Evolutionary conservation across 2,888 invertebrate species (phyloP).

Genomic region (Rhogogaster chlorosoma): DNA sequence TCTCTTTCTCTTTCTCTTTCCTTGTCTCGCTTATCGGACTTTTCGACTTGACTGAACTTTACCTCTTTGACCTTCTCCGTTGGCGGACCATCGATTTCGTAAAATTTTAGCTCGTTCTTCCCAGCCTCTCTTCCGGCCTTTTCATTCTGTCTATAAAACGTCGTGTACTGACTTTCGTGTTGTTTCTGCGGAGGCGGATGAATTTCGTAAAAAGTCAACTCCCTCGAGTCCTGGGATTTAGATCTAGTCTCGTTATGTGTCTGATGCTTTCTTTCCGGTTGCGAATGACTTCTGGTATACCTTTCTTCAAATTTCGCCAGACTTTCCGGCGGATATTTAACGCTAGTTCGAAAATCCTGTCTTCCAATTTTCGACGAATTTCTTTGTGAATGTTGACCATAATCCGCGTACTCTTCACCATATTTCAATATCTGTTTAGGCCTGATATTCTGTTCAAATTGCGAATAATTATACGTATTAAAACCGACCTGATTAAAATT

Average conservation of each 20-base stretch:
- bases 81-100: slow-evolving; percentile 71
- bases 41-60: slow-evolving; percentile 60
- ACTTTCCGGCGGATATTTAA: slow-evolving; percentile 59
- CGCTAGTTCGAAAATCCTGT: slow-evolving; percentile 56
- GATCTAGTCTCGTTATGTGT: slow-evolving; percentile 69
- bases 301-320: slow-evolving; percentile 65
- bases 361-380: slow-evolving; percentile 59
- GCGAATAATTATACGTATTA: slow-evolving; percentile 73
- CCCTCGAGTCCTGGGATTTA: slow-evolving; percentile 72
- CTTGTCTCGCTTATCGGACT: slow-evolving; percentile 59
- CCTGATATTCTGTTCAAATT: slow-evolving; percentile 72
- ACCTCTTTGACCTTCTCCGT: slow-evolving; percentile 63
- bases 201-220: slow-evolving; percentile 71
- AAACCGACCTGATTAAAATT: slow-evolving; percentile 72
- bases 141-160: slow-evolving; percentile 65
- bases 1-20: slow-evolving; percentile 50
- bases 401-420: slow-evolving; percentile 68
- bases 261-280: slow-evolving; percentile 72
- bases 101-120: slow-evolving; percentile 69
- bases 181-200: slow-evolving; percentile 67
- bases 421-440: slow-evolving; percentile 68
- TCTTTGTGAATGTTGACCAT: slow-evolving; percentile 65
- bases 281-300: slow-evolving; percentile 70
- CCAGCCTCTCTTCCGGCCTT: slow-evolving; percentile 58
- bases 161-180: slow-evolving; percentile 66